Base-by-base conservation (phyloP, 2,888 invertebrate genomes). In the Germaria angustata region DNA sequence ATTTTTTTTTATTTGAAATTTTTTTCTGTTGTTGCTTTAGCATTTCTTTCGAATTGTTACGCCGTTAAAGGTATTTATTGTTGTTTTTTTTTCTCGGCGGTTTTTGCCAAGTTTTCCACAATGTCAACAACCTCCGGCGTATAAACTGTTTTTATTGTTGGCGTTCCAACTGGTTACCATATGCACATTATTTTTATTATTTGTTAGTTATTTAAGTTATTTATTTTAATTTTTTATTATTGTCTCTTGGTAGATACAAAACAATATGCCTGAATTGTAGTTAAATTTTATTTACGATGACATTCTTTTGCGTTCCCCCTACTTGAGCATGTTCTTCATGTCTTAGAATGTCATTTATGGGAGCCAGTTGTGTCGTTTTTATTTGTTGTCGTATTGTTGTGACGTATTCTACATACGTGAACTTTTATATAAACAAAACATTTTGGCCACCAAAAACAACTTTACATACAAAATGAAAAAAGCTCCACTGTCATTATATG, bases 71-170 rank as follows among this genome's bases (percentile, higher is more conserved):
- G 51, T 69, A 68, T 61, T 39, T n/a, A n/a, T n/a, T n/a, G n/a
- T n/a, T n/a, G n/a, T 68, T 53, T 39, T 11, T 63, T 9, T 61
- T 34, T 59, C 24, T 51, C 34, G 59, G 69, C 71, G 69, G 24
- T 68, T 68, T 69, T 55, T 71, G 82, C 79, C 65, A 82, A 69
- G 71, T 79, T 82, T 79, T 82, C 39, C 82, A 82, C 82, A 82
- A 76, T 79, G 82, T 82, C 82, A 82, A 82, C 66, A 82, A 82
- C 79, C 82, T 82, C 34, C 36, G 0, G 7, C 20, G 41, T 11
- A 63, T 32, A 72, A 55, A 61, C 55, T 57, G 49, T 66, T 71
- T 13, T 57, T 51, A 1, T 71, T 72, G 59, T 59, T 76, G 76
- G 55, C 44, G 41, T 36, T 68, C 69, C 20, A 69, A 79, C 66